A percentile compares a stretch with the other conserved stretches of the same genome.
Evolutionary conservation across 1,140 invertebrate genomes (phyloP).

Genomic region (Drosophila nikananu): DNA sequence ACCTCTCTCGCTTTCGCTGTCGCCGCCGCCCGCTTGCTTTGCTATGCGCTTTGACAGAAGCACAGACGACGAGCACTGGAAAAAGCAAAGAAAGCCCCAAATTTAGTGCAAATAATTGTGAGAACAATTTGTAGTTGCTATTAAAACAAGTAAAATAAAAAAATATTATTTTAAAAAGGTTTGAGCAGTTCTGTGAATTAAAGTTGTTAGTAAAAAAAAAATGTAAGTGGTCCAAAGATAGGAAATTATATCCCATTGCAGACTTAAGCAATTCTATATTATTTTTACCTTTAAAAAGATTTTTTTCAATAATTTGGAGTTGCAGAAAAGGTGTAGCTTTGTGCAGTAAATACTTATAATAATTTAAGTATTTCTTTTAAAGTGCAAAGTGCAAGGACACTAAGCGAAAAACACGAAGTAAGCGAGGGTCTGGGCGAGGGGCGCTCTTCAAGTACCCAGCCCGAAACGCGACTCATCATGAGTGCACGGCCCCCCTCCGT

Average conservation of each 20-base stretch:
- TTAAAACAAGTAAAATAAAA: not conserved
- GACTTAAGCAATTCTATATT: not conserved
- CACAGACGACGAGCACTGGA: slow-evolving; percentile 25
- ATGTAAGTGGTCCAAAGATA: too few species aligned
- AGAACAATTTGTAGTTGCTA: too few species aligned
- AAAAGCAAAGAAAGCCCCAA: slow-evolving; percentile 8
- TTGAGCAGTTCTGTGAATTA: not conserved
- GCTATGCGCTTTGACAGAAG: slow-evolving; percentile 70
- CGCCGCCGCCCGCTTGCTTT: slow-evolving; percentile 45
- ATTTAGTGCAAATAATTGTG: not conserved
- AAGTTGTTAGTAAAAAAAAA: too few species aligned
- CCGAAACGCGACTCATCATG: slow-evolving; percentile 64
- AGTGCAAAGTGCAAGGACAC: slow-evolving; percentile 46
- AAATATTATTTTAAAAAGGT: not conserved
- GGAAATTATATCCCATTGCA: not conserved
- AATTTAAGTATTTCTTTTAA: not conserved
- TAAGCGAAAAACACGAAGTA: slow-evolving; percentile 11
- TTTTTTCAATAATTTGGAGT: not conserved
- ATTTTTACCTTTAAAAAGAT: not conserved
- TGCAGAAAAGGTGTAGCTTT: not conserved
- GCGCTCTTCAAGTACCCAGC: slow-evolving; percentile 41
- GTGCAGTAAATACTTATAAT: not conserved
- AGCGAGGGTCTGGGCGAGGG: slow-evolving; percentile 11
- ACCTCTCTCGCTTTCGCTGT: slow-evolving; percentile 24
- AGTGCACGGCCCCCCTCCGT: slow-evolving; percentile 45